These are phyloP conservation scores for Triplophysa siluroides DNA, from an alignment of 2,113 vertebrate genomes.

Conservation along the genomic window DNA sequence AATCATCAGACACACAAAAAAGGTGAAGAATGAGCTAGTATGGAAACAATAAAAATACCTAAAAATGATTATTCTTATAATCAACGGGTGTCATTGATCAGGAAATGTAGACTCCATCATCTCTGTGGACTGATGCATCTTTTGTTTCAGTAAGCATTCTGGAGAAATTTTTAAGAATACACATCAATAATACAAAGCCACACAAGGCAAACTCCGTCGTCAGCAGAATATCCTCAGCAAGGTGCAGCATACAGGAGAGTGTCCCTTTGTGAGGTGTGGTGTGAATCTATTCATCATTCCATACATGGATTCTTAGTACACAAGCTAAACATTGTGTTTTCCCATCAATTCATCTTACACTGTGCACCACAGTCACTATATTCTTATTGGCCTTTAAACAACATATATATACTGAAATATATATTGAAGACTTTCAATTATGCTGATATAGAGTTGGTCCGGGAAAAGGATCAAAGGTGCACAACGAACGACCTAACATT, in stretches of 20 bases:
- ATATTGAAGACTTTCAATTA: too few species aligned
- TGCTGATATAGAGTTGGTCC: too few species aligned
- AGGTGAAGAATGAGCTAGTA: neutral
- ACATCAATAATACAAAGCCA: conserved; percentile 2
- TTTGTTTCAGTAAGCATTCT: conserved; percentile 14
- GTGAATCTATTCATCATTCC: conserved; percentile 28
- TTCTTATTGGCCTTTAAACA: neutral
- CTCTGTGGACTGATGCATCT: neutral
- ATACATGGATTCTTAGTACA: conserved; percentile 2
- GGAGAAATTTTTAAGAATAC: neutral
- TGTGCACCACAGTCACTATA: neutral
- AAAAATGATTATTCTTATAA: conserved; percentile 26
- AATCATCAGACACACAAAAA: conserved; percentile 6
- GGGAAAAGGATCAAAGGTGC: too few species aligned
- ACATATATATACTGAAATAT: too few species aligned
- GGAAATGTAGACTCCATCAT: neutral
- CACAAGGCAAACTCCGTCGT: conserved; percentile 15
- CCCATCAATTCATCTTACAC: neutral
- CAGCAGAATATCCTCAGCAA: conserved; percentile 31
- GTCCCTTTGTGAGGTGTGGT: conserved; percentile 18
- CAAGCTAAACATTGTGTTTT: neutral
- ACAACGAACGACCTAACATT: too few species aligned
- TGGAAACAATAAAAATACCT: conserved; percentile 18
- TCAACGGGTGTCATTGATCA: conserved; percentile 51
- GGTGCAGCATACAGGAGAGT: conserved; percentile 15